Base-by-base conservation (phyloP, 2,888 invertebrate species). In the Microctonus aethiopoides region DNA sequence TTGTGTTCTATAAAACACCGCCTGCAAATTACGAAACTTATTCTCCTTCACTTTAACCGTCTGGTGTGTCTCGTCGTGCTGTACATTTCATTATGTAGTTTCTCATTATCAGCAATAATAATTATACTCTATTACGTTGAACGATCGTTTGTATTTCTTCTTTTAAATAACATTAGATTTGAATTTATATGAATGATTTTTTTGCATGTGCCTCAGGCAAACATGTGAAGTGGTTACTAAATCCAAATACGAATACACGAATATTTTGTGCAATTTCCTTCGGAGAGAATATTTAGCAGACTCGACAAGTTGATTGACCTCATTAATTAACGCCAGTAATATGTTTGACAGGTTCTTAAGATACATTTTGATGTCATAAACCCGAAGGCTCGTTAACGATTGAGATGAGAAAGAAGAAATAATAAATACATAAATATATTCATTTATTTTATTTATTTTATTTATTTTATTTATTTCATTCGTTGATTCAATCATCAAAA, bases 81-180 rank as follows among this genome's bases (percentile, higher is more conserved):
- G 20, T 63, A n/a, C 46, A 29, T 63, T 46, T 63, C 62, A n/a
- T 63, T 63, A 20, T 46, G 16, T 20, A 51, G 51, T 63, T 20
- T 11, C 51, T 63, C 64, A 64, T 64, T 64, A 64, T 64, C 64
- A 64, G 54, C n/a, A 34, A 34, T 64, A 54, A 64, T 64, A 64
- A 64, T 52, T 64, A 52, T 54, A 32, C 9, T 34, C 46, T 54
- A 54, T 64, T 64, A 64, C 51, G 51, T 64, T 22, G 13, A 54
- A 24, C 41, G 54, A 54, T 36, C 64, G 54, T 34, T 64, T 64
- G 51, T 54, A 54, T 34, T 51, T 16, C 34, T 16, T 24, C 16
- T 16, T 16, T 7, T 16, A 46, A 46, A 46, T 20, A 46, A n/a
- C 46, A 46, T 16, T 7, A 46, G 20, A 46, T 16, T 46, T 16